Evolutionary conservation across 2,888 invertebrate species (phyloP).

Genomic region (Drosophila melanosoma): DNA sequence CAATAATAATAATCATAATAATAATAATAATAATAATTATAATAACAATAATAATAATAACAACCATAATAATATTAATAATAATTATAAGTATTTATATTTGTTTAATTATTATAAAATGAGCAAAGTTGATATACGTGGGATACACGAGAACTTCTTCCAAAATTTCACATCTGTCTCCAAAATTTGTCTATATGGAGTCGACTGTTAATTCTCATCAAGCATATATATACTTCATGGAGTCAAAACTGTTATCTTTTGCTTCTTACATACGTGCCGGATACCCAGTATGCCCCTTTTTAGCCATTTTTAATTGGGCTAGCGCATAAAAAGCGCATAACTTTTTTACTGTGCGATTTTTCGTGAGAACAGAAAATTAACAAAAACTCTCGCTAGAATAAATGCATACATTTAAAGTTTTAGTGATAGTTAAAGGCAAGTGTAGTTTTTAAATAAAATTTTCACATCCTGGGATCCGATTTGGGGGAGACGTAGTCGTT

Average conservation of each 20-base stretch:
- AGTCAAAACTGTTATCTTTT: not conserved
- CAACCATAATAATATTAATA: too few relatives aligned
- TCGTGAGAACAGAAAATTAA: constrained; percentile 24
- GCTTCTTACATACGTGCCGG: not conserved
- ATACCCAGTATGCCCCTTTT: not conserved
- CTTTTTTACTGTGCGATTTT: constrained; percentile 50
- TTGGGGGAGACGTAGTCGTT: not conserved
- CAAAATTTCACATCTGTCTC: not conserved
- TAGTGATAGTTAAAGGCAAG: not conserved
- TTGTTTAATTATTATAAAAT: not conserved
- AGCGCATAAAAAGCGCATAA: constrained; percentile 38
- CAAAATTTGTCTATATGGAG: too few relatives aligned
- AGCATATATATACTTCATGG: not conserved
- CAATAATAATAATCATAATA: too few relatives aligned
- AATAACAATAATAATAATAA: too few relatives aligned
- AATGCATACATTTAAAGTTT: not conserved
- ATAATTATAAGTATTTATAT: too few relatives aligned
- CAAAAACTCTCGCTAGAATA: not conserved
- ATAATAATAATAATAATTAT: too few relatives aligned
- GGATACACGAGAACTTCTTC: not conserved
- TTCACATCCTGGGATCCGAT: not conserved
- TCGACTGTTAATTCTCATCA: not conserved
- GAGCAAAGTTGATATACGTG: not conserved
- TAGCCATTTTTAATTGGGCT: not conserved
- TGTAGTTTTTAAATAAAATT: not conserved